Evolutionary conservation across 2,797 vertebrate species (phyloP), one percentile per base, ranked within the genome.

Genomic region (Poeciliopsis gracilis): DNA sequence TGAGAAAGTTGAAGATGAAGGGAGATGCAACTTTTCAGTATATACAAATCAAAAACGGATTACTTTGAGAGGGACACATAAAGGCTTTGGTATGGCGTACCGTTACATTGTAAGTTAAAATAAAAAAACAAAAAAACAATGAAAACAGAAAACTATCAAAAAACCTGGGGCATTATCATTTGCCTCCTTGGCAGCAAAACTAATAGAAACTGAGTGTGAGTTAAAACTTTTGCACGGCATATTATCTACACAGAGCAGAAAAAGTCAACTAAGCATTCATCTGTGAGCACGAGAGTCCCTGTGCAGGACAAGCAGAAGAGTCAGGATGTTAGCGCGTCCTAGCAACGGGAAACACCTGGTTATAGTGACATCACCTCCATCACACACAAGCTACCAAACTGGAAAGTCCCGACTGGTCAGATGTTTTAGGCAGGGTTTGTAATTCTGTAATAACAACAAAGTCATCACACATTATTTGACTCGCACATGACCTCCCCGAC

Each of bases 331-430:
- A 77, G 82, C 92, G 85, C 86, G 92, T 89, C 81, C 86, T 83
- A 83, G 77, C 72, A 70, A 94, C 55, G 90, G 96, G 96, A 96
- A 96, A 93, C 96, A 96, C 94, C 96, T 96, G 95, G 95, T 86
- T n/a, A 79, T 77, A 75, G 84, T 90, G 91, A 94, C 92, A 89
- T 94, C 92, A 95, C 81, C 28, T 33, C 76, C 80, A 63, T 80
- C 55, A 83, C 88, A 94, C 89, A 95, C 90, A 94, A 95, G 95
- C 94, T 95, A 83, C 84, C 83, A 79, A 84, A 85, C 81, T 94
- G 95, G 95, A 96, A 96, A 96, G 91, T 95, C 90, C 94, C 86
- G 82, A 79, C 81, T 88, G 70, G 84, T 83, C 81, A 82, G 84
- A 82, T 85, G 73, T 75, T 70, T 67, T 5, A 43, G 47, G 55